Base-by-base conservation (phyloP, 2,888 invertebrate genomes). In the Eupithecia subumbrata region DNA sequence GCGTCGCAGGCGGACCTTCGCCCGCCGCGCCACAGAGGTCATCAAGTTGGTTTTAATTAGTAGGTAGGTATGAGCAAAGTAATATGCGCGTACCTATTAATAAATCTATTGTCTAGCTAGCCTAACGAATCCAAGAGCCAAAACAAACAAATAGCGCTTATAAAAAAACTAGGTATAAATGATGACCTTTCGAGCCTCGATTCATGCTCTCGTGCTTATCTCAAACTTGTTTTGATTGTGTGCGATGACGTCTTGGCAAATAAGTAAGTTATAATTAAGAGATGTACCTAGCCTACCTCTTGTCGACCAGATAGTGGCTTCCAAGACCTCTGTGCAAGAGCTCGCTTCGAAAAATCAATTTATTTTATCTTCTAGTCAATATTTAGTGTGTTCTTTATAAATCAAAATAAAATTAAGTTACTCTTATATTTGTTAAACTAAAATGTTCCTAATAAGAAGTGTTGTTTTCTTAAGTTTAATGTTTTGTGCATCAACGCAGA, bases 191-290 rank as follows among this genome's bases (percentile, higher is more conserved):
- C 8, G 40, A 43, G 43, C 68, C 40, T 45, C 68, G 40, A 43
- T 22, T 43, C 22, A 0, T 45, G 43, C 25, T 43, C 76, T 78
- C 69, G 71, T 67, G 84, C 81, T 86, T 85, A 85, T 86, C 82
- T 74, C 81, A 87, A 89, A 90, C 89, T 86, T 86, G 90, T 90
- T 90, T 90, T 86, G 81, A 84, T 86, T 84, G 79, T 76, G 68
- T 79, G 84, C 83, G 84, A 83, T 88, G 86, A 86, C 83, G 84
- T 83, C 80, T 80, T 81, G 82, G 86, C 81, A 86, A 85, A 68
- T 67, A 40, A 11, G 9, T 40, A 43, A 45, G 14, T 43, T 25
- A 68, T 43, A 43, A 43, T 68, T 40, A 45, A 1, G 25, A 68
- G n/a, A 37, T 16, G 83, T 81, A n/a, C n/a, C n/a, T n/a, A 80